Conservation (phyloP, 2,888 invertebrate species). For the Sylvicola fuscatus region DNA sequence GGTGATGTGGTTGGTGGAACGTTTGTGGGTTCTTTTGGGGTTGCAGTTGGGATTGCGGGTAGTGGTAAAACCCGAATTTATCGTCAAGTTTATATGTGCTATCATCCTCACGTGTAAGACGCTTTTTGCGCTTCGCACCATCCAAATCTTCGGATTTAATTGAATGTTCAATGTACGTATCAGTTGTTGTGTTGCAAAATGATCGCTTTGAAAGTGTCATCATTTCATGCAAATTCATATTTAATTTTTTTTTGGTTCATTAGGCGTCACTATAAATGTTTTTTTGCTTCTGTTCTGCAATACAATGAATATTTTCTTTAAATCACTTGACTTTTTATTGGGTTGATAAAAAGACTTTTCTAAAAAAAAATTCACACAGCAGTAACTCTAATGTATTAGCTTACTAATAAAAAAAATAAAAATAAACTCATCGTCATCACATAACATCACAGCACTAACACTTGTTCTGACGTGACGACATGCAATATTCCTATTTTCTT, state of each 20-base stretch:
- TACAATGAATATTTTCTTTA: no score
- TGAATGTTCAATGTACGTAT: constrained; percentile 13
- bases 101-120: constrained; percentile 23
- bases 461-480: constrained; percentile 6
- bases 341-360: no score
- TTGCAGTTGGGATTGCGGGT: not conserved
- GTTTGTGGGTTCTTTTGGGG: constrained; percentile 4
- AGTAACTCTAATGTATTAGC: no score
- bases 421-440: no score
- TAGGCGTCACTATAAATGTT: no score
- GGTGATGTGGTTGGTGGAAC: not conserved
- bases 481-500: constrained; percentile 6
- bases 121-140: constrained; percentile 22
- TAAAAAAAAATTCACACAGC: no score
- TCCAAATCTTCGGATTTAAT: constrained; percentile 17
- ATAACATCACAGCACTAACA: constrained; percentile 5
- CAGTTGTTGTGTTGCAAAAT: constrained; percentile 16
- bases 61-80: constrained; percentile 13
- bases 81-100: constrained; percentile 10
- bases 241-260: constrained; percentile 6
- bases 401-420: no score
- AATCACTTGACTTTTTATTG: no score
- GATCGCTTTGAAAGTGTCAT: constrained; percentile 26
- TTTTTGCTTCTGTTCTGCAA: no score
- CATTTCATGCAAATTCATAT: constrained; percentile 8